Base-by-base conservation (phyloP, 2,113 vertebrate genomes). In the Pithys albifrons region DNA sequence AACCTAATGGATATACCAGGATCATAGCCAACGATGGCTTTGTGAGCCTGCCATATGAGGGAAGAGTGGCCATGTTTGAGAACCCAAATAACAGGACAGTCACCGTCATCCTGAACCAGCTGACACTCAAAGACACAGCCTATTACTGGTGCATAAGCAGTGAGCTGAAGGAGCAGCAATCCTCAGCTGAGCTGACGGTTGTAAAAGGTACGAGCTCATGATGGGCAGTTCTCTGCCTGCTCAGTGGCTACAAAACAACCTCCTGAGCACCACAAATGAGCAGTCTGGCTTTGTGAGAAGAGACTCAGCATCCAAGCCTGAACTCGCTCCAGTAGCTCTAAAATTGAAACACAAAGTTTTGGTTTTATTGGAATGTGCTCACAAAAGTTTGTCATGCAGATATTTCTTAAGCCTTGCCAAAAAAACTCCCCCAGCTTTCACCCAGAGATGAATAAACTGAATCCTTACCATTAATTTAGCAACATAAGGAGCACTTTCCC, bases 91-190 rank as follows among this genome's bases (percentile, higher is more conserved):
- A 97, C 4, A 85, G 82, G 27, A 95, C 74, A 0, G 46, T 96
- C 82, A 97, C 91, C 0, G 0, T 98, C 59, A 35, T 98, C 66
- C 90, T 98, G 92, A 98, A 96, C 93, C 96, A 97, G 93, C 97
- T 98, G 74, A 39, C 27, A 13, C 3, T 41, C 3, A 7, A 12
- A 2, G 98, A 98, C 24, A 3, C 75, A 0, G 98, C 97, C 39
- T 97, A 94, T 24, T 98, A 98, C 69, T 98, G 98, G 98, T 98
- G 98, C 76, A 88, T 97, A 72, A 93, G 97, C 0, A 12, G 73
- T 0, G 94, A 97, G 0, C 66, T 64, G 12, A 43, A 16, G 35
- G 94, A 80, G 72, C 97, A 94, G 93, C 97, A 89, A 2, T 89
- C 96, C 4, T 65, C 91, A 0, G 46, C 91, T 2, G 85, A 98